Evolutionary conservation across 2,113 vertebrate genomes (phyloP).

Genomic region (Nyctibius bracteatus): DNA sequence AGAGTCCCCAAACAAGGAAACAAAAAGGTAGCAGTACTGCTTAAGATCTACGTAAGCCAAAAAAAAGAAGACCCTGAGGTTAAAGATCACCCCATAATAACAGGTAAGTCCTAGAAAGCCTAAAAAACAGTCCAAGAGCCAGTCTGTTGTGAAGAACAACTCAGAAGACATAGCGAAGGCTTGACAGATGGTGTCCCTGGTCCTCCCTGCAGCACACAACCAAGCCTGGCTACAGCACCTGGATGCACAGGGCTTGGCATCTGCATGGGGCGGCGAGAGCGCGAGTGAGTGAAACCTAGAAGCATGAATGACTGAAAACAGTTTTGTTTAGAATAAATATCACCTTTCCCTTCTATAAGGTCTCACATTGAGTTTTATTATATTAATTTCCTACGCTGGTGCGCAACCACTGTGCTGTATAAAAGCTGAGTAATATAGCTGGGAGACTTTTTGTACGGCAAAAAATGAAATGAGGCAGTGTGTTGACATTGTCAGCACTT

Average conservation of each 20-base stretch:
- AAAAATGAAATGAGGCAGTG: background rate
- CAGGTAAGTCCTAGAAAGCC: background rate
- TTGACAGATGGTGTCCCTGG: background rate
- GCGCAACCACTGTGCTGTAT: background rate
- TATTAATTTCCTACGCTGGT: background rate
- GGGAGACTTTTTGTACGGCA: background rate
- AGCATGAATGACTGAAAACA: background rate
- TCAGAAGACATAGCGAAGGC: background rate
- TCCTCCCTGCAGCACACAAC: background rate
- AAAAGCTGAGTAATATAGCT: background rate
- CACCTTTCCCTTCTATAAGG: background rate
- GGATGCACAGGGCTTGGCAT: background rate
- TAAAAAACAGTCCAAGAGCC: background rate
- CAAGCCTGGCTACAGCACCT: background rate
- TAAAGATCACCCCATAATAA: background rate
- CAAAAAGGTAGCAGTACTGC: background rate
- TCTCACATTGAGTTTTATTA: background rate
- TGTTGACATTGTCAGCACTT: background rate
- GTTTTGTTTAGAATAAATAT: background rate
- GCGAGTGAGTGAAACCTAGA: rapidly evolving
- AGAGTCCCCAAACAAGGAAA: background rate
- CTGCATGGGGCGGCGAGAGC: background rate
- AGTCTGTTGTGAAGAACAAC: background rate
- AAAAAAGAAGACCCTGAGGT: background rate
- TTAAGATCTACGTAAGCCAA: background rate